phyloP scores from a whole-genome alignment of 2,797 vertebrate species.

The Enteromius paludinosus region DNA sequence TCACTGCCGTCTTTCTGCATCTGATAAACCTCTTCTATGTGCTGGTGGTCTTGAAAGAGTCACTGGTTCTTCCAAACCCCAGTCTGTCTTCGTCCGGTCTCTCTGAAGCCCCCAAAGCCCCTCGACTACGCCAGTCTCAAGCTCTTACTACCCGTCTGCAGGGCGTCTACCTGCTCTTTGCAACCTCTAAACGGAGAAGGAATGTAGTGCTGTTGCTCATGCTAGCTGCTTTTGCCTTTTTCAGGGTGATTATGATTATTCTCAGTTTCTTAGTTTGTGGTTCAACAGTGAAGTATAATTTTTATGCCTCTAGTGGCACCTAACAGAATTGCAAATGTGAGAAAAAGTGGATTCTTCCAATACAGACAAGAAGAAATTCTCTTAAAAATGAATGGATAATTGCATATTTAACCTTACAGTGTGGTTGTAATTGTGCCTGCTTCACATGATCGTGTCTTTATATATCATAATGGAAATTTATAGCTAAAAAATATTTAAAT shows the following conservation, averaged over 20 bases:
- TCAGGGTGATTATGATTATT: conserved; percentile 64
- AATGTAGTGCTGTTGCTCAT: conserved; percentile 72
- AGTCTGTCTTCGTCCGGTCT: neutral
- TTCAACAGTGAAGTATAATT: neutral
- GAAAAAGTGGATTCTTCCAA: neutral
- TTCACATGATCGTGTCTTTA: neutral
- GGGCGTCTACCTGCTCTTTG: conserved; percentile 80
- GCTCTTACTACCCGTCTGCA: conserved; percentile 73
- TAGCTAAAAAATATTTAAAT: neutral
- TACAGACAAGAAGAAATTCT: neutral
- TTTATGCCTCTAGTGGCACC: neutral
- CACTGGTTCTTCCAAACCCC: conserved; percentile 56
- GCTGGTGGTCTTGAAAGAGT: conserved; percentile 76
- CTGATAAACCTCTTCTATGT: conserved; percentile 79
- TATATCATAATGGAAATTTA: neutral
- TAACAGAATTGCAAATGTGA: neutral
- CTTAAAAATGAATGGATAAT: neutral
- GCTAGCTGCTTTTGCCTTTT: conserved; percentile 76
- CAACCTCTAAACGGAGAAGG: conserved; percentile 69
- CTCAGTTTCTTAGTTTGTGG: neutral
- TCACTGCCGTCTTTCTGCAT: conserved; percentile 68
- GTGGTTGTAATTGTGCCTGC: neutral
- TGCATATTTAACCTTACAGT: neutral
- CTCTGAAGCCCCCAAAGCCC: conserved; percentile 45
- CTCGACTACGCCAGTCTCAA: conserved; percentile 38